Evolutionary conservation across 2,113 vertebrate species (phyloP), one percentile per base, ranked within the genome.

Genomic region (Arenaria interpres): DNA sequence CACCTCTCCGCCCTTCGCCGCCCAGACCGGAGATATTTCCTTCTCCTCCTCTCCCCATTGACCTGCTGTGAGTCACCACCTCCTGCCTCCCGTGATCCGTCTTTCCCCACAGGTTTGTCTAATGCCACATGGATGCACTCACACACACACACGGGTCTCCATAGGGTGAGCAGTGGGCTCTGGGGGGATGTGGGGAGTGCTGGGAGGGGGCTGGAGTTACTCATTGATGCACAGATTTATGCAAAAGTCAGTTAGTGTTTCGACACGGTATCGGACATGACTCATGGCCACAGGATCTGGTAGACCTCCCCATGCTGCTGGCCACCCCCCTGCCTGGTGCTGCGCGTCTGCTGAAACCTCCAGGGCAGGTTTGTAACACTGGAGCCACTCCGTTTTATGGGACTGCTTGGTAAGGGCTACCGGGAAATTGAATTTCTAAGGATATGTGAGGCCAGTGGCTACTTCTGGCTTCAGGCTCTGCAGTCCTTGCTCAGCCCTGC

Each of bases 91-190:
- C 2, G 2, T 27, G 24, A 28, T 6, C 35, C 45, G 4, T 41
- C 67, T 20, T 43, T n/a, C 56, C 32, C 45, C 2, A 2, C 35
- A 23, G 80, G 45, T 51, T 60, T 50, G 54, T n/a, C 45, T 8
- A 9, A 10, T 12, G 23, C 28, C 23, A 10, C 3, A 2, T 4
- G 35, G 11, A 39, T 10, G 6, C 2, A 2, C 35, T 20, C 45
- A 15, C n/a, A 14, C 35, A 20, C 17, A 13, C 33, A 4, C n/a
- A 30, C 8, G 4, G 18, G 18, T 57, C 43, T 48, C 53, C 13
- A 0, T 12, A 33, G 45, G 54, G 18, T 71, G 30, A 51, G 24
- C 54, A 28, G 11, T 50, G 21, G 54, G 54, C 25, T 41, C 11
- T 14, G 18, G 23, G 64, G 37, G 62, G 25, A 19, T 10, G 27